Evolutionary conservation across 2,888 invertebrate species (phyloP).

Genomic region (Resseliella maxima): DNA sequence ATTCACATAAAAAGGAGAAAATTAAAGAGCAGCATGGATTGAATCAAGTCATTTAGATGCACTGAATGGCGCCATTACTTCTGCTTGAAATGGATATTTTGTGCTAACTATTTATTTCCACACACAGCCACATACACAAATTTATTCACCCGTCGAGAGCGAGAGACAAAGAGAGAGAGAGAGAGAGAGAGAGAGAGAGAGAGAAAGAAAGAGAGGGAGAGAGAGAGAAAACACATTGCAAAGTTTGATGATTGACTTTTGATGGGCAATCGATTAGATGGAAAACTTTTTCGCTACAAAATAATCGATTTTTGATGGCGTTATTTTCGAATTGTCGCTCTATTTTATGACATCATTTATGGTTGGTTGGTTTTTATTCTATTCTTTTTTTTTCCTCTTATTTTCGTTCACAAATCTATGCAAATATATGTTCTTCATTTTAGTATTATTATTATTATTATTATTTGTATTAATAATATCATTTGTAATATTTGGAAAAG

Average conservation of each 20-base stretch:
- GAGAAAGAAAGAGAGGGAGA: too few relatives aligned
- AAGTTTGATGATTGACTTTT: constrained; percentile 32
- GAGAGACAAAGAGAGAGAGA: too few relatives aligned
- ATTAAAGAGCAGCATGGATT: too few relatives aligned
- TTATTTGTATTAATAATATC: constrained; percentile 48
- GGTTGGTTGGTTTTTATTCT: background rate
- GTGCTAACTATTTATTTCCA: background rate
- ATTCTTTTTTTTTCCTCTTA: background rate
- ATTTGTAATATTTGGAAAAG: constrained; percentile 48
- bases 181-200: too few relatives aligned
- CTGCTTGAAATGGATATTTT: background rate
- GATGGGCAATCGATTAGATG: background rate
- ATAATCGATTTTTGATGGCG: constrained; percentile 45
- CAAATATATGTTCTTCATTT: constrained; percentile 15
- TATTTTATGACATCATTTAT: constrained; percentile 23
- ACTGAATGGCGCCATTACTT: background rate
- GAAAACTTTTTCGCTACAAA: constrained; percentile 24
- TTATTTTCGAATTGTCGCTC: constrained; percentile 24
- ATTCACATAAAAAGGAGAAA: background rate
- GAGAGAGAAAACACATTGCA: too few relatives aligned
- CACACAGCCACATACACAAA: background rate
- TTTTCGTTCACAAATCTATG: background rate
- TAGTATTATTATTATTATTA: constrained; percentile 19
- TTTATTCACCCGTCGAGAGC: background rate
- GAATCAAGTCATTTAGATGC: background rate